These are phyloP conservation scores for Leucophenga maculata DNA, from an alignment of 2,888 invertebrate species.

Conservation along the genomic window DNA sequence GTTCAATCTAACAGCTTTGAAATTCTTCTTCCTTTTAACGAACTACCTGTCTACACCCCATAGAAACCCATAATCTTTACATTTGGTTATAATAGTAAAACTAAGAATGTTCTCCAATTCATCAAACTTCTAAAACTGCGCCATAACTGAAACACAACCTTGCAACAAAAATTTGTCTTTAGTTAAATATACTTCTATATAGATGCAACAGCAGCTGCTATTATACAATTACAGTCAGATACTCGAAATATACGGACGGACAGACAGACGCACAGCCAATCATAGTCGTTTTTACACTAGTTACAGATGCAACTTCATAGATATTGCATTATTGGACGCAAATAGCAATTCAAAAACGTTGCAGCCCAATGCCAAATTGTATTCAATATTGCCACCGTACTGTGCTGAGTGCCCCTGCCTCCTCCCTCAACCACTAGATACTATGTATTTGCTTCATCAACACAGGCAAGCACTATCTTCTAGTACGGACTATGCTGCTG, in stretches of 20 bases:
- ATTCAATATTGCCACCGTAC: too few relatives aligned
- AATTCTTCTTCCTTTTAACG: too few relatives aligned
- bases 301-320: neutral
- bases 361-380: neutral
- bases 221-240: neutral
- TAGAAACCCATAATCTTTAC: too few relatives aligned
- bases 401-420: too few relatives aligned
- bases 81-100: too few relatives aligned
- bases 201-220: neutral
- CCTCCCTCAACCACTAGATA: neutral
- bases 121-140: too few relatives aligned
- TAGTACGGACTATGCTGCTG: neutral
- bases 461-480: neutral
- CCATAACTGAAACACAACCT: too few relatives aligned
- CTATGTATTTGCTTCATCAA: neutral
- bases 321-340: neutral
- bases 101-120: too few relatives aligned
- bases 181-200: too few relatives aligned
- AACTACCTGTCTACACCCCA: too few relatives aligned
- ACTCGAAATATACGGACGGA: neutral
- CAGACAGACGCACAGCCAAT: neutral
- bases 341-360: slow-evolving; percentile 11
- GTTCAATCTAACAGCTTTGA: too few relatives aligned
- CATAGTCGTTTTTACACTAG: too few relatives aligned
- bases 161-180: neutral